phyloP scores from a whole-genome alignment of 2,113 vertebrate species.

The Salminus brasiliensis region DNA sequence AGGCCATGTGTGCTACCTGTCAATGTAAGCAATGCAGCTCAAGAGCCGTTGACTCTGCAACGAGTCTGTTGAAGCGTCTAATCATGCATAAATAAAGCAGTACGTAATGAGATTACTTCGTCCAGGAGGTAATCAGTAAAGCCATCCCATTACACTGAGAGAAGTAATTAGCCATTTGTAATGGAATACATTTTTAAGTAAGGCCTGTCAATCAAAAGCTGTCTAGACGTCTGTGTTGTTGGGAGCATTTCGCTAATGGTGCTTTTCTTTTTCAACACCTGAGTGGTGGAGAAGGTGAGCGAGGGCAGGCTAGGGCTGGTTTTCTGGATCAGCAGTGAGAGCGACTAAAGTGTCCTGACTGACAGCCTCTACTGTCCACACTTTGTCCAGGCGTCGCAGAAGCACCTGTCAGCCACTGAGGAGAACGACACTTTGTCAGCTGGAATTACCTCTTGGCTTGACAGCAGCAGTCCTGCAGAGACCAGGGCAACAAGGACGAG shows the following conservation, averaged over 20 bases:
- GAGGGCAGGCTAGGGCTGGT: background rate
- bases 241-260: background rate
- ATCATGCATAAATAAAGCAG: too few relatives aligned
- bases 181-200: too few relatives aligned
- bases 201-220: background rate
- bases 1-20: too few relatives aligned
- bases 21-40: too few relatives aligned
- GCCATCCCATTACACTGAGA: too few relatives aligned
- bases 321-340: background rate
- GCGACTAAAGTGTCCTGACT: slow-evolving; percentile 5
- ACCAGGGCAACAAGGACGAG: slow-evolving; percentile 21
- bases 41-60: too few relatives aligned
- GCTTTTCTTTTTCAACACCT: background rate
- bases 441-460: slow-evolving; percentile 56
- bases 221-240: background rate
- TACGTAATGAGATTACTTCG: too few relatives aligned
- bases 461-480: slow-evolving; percentile 20
- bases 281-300: background rate
- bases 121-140: too few relatives aligned
- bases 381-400: slow-evolving; percentile 2
- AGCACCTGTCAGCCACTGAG: slow-evolving; percentile 41
- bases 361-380: slow-evolving; percentile 35
- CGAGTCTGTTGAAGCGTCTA: too few relatives aligned
- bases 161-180: too few relatives aligned
- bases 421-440: slow-evolving; percentile 39